A percentile compares a stretch with the other conserved stretches of the same genome.
Evolutionary conservation across 2,888 invertebrate genomes (phyloP).

Genomic region (Eledone cirrhosa): DNA sequence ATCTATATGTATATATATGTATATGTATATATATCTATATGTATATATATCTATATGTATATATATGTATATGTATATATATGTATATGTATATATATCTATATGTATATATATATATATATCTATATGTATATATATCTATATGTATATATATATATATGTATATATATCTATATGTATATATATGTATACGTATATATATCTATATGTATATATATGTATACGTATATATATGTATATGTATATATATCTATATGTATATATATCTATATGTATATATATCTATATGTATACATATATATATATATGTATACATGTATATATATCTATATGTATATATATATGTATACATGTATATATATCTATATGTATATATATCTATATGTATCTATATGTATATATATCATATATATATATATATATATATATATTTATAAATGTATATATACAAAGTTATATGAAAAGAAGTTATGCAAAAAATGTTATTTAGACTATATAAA

Average conservation of each 20-base stretch:
- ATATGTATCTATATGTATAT: too few relatives aligned
- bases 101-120: not conserved
- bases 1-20: not conserved
- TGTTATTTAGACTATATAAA: too few relatives aligned
- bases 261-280: not conserved
- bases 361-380: not conserved
- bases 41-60: not conserved
- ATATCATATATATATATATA: too few relatives aligned
- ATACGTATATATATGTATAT: not conserved
- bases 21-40: not conserved
- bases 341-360: not conserved
- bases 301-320: not conserved
- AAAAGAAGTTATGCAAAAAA: too few relatives aligned
- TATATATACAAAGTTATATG: too few relatives aligned
- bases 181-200: not conserved
- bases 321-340: not conserved
- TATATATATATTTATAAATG: too few relatives aligned
- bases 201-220: not conserved
- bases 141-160: not conserved
- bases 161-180: not conserved
- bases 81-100: slow-evolving; percentile 14
- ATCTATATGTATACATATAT: not conserved
- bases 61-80: slow-evolving; percentile 19
- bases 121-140: not conserved
- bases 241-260: not conserved